phyloP scores from a whole-genome alignment of 2,113 vertebrate genomes.

The Oryctolagus cuniculus region mOryCun1.1 NC_091442.1:86574001-86574500 shows the following conservation, averaged over 20 bases:
- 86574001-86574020: too few species aligned
- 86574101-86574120: neutral
- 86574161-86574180: neutral
- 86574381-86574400: neutral
- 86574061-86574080: neutral
- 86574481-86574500: too few species aligned
- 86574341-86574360: neutral
- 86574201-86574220: neutral
- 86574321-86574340: neutral
- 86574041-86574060: slow-evolving; percentile 30
- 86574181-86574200: neutral
- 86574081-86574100: neutral
- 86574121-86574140: slow-evolving; percentile 10
- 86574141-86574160: neutral
- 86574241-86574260: neutral
- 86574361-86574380: neutral
- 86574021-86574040: neutral
- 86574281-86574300: neutral
- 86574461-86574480: neutral
- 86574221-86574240: neutral
- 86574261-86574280: neutral
- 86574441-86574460: neutral
- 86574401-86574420: neutral
- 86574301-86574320: neutral
- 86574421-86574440: neutral